Evolutionary conservation across 1,140 invertebrate genomes (phyloP).

Genomic region (Drosophila pallidifrons): DNA sequence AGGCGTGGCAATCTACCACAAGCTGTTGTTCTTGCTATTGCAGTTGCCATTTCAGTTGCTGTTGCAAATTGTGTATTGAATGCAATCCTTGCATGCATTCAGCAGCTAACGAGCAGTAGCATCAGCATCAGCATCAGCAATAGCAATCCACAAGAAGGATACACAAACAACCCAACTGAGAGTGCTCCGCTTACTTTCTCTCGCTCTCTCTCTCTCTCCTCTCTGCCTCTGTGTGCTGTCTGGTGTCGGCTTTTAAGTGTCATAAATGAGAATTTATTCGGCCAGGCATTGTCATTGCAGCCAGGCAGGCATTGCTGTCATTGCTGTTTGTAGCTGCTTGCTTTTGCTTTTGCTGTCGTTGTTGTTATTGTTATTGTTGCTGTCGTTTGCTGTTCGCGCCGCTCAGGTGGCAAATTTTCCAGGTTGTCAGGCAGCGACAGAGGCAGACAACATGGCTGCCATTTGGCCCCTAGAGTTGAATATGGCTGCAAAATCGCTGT

Average conservation of each 20-base stretch:
- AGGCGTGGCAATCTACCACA: constrained; percentile 41
- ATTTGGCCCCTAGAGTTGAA: constrained; percentile 26
- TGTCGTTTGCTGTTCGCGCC: constrained; percentile 42
- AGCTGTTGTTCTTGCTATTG: constrained; percentile 3
- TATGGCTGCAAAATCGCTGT: constrained; percentile 35
- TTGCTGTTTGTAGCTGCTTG: constrained; percentile 39
- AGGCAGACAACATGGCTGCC: constrained; percentile 38
- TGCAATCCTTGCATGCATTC: constrained; percentile 29
- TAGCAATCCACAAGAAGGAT: constrained; percentile 20
- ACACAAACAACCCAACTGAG: constrained; percentile 9
- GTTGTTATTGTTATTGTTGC: constrained; percentile 32
- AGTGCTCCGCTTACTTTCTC: neutral
- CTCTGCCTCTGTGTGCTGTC: constrained; percentile 14
- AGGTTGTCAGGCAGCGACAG: constrained; percentile 26
- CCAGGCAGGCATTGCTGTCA: constrained; percentile 12
- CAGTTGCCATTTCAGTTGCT: constrained; percentile 3
- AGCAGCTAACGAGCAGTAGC: constrained; percentile 39
- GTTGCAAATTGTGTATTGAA: constrained; percentile 20
- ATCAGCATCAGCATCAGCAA: constrained; percentile 13
- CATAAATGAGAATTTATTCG: constrained; percentile 83
- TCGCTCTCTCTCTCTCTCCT: neutral
- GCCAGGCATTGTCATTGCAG: constrained; percentile 75
- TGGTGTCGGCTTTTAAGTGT: constrained; percentile 75
- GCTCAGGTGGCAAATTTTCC: constrained; percentile 77
- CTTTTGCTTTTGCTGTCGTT: constrained; percentile 24